Base-by-base conservation (phyloP, 1,140 invertebrate species). In the Dendrolimus punctatus region DNA sequence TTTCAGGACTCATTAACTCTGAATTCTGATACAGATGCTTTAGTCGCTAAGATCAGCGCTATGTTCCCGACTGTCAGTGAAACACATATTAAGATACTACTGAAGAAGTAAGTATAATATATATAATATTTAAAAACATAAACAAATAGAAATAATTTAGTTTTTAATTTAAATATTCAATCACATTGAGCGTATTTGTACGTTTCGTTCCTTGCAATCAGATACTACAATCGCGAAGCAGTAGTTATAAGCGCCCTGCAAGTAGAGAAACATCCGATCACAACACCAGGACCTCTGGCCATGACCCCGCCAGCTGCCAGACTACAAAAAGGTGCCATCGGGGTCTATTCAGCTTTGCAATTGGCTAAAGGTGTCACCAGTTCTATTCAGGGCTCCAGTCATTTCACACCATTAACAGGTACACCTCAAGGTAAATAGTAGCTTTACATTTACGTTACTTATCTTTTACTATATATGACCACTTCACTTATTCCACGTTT, bases 1-100 rank as follows among this genome's bases (percentile, higher is more conserved):
- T 91, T 92, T 51, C 91, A 93, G 79, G 93, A 94, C 60, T 91
- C 91, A 6, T 89, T 90, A 47, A 90, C 87, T 5, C 89, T 90
- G 41, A 88, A 88, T 48, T 87, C 88, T 5, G 92, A 94, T 53
- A 90, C 90, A 4, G 93, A 94, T 65, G 89, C 91, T 4, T 88
- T 94, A 54, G 92, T 96, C 9, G 88, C 91, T 39, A 96, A 95
- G 84, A 95, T 96, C 61, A 92, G 93, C 76, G 91, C 94, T n/a
- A 94, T 96, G 91, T 97, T 97, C 80, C 95, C 95, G 8, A 96
- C 95, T 6, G 95, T 96, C 41, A 92, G 93, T 48, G 95, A 98
- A 73, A 93, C 92, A 38, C 95, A 96, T 70, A 96, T 98, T 67
- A 92, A 93, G 67, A 90, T 95, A 54, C 89, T 97, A 57, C 80